phyloP scores from a whole-genome alignment of 2,888 invertebrate genomes.

The Agrochola lota region DNA sequence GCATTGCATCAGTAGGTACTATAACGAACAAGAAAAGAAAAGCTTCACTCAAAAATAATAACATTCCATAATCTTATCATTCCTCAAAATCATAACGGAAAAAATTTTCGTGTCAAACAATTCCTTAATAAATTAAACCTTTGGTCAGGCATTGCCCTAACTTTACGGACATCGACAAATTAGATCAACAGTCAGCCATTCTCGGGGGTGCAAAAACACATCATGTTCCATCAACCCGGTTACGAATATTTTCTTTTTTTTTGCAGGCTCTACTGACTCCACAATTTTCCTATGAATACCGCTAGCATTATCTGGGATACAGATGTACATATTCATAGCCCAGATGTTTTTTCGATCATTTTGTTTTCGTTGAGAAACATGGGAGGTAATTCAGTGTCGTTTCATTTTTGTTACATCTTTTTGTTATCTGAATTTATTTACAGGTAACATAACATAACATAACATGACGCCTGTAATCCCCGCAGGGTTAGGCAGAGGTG shows the following conservation, averaged over 20 bases:
- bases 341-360: constrained; percentile 20
- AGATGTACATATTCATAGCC: constrained; percentile 59
- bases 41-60: constrained; percentile 6
- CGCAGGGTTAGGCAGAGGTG: too few relatives aligned
- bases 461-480: background rate
- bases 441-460: too few relatives aligned
- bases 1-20: background rate
- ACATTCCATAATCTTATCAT: constrained; percentile 19
- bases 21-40: background rate
- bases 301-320: constrained; percentile 65
- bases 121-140: constrained; percentile 57
- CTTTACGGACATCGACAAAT: constrained; percentile 72
- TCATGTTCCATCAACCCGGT: constrained; percentile 76
- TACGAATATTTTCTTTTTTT: constrained; percentile 78
- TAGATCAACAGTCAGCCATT: constrained; percentile 75
- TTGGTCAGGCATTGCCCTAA: constrained; percentile 49
- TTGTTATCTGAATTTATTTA: background rate
- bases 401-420: constrained; percentile 7
- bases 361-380: constrained; percentile 21
- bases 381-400: constrained; percentile 5
- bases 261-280: constrained; percentile 70
- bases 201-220: constrained; percentile 74
- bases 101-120: constrained; percentile 41
- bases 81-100: constrained; percentile 19
- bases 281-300: constrained; percentile 73